These are phyloP conservation scores for Plecturocebus donacophilus DNA, from an alignment of 2,113 vertebrate species.

Conservation along the genomic window DNA sequence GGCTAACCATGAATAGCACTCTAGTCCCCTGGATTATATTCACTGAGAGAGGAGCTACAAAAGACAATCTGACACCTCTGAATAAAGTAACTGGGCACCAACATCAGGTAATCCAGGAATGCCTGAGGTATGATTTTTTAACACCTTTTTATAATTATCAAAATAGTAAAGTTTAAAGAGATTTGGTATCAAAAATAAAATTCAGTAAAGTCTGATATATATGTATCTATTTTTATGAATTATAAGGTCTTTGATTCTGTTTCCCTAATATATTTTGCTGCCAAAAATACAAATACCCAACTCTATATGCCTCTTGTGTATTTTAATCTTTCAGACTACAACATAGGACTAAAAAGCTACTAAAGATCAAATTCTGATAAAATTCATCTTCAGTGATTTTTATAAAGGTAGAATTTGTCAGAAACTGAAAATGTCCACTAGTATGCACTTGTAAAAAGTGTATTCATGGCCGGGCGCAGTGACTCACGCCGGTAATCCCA, in stretches of 20 bases:
- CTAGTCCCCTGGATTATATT: neutral
- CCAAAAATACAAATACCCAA: neutral
- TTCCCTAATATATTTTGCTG: neutral
- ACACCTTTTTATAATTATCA: constrained; percentile 13
- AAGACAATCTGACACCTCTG: neutral
- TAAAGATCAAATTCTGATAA: neutral
- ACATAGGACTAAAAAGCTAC: neutral
- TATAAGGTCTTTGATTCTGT: neutral
- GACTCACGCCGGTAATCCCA: too few relatives aligned
- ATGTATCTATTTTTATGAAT: neutral
- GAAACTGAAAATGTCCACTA: neutral
- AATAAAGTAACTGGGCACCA: neutral
- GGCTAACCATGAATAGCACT: neutral
- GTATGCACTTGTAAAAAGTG: neutral
- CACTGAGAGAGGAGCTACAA: neutral
- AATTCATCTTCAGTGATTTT: neutral
- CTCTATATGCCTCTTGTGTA: neutral
- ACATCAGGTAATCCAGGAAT: neutral
- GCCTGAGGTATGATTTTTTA: neutral
- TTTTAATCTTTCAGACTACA: constrained; percentile 35
- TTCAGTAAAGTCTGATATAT: neutral
- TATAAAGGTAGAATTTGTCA: neutral
- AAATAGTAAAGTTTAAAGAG: neutral
- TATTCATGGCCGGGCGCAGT: neutral
- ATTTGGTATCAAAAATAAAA: constrained; percentile 24